Evolutionary conservation across 2,113 vertebrate genomes (phyloP).

Genomic region (Rousettus leschenaultii): DNA sequence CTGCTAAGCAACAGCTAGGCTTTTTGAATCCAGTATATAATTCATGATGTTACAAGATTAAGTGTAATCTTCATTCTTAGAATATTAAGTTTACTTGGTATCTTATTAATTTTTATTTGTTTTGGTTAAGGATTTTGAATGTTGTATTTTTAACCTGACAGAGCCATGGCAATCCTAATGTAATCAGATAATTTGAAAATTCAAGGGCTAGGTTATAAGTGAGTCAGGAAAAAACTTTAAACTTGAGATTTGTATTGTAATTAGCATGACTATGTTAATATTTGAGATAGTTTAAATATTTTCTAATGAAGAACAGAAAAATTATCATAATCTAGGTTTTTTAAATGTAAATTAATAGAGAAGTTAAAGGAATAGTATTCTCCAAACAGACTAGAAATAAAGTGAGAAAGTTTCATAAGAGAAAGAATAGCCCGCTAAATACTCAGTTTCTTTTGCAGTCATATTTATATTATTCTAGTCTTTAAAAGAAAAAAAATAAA

Average conservation of each 20-base stretch:
- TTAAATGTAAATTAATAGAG: background rate
- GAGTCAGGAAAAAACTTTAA: background rate
- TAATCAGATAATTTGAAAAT: background rate
- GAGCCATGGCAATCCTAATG: background rate
- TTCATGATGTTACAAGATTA: background rate
- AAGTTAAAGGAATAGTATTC: background rate
- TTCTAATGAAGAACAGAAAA: background rate
- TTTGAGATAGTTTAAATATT: background rate
- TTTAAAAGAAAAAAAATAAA: slow-evolving; percentile 27
- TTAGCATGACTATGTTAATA: background rate
- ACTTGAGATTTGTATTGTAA: background rate
- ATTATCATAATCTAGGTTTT: background rate
- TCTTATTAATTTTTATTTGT: background rate
- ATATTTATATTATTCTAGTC: background rate
- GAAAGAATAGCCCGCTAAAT: background rate
- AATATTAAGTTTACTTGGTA: slow-evolving; percentile 2
- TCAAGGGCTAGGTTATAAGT: background rate
- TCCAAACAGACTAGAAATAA: background rate
- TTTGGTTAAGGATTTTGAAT: slow-evolving; percentile 5
- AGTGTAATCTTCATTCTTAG: background rate
- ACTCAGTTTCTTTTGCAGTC: background rate
- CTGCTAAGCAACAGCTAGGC: background rate
- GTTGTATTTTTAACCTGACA: background rate
- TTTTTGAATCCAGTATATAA: background rate
- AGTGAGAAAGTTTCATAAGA: background rate